A percentile compares a stretch with the other conserved stretches of the same genome.
Evolutionary conservation across 2,113 vertebrate species (phyloP).

Genomic region (Caranx melampygus): DNA sequence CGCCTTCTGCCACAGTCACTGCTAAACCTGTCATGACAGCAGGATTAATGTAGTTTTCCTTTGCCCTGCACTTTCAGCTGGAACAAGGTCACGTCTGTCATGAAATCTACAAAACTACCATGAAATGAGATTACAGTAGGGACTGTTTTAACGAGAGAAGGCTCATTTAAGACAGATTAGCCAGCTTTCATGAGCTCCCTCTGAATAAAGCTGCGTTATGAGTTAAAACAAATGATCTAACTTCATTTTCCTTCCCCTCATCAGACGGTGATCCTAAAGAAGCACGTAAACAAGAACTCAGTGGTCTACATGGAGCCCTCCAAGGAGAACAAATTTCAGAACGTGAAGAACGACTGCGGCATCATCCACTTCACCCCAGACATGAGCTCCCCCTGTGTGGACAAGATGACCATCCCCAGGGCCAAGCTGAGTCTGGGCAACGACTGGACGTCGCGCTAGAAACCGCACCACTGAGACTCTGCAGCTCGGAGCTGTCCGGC

Average conservation of each 20-base stretch:
- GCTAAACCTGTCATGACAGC: conserved; percentile 38
- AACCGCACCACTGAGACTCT: neutral
- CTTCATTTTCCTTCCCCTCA: neutral
- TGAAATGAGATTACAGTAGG: conserved; percentile 33
- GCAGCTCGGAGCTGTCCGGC: conserved; percentile 57
- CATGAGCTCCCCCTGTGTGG: conserved; percentile 70
- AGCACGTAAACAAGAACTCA: conserved; percentile 84
- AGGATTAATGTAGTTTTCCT: conserved; percentile 43
- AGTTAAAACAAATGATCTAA: conserved; percentile 4
- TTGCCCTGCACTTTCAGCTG: conserved; percentile 22
- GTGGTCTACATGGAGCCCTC: conserved; percentile 87
- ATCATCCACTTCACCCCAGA: conserved; percentile 82
- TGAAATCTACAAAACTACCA: conserved; percentile 23
- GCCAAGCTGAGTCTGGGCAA: conserved; percentile 82
- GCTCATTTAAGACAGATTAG: neutral
- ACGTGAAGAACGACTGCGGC: conserved; percentile 82
- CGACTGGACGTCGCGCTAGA: conserved; percentile 76
- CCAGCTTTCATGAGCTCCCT: neutral
- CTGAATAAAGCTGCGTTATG: neutral
- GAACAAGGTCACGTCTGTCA: conserved; percentile 24
- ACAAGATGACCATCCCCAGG: conserved; percentile 84
- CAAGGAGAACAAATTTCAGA: conserved; percentile 85
- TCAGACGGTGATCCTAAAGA: conserved; percentile 86
- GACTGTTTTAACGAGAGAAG: neutral
- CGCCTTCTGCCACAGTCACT: conserved; percentile 25